Conservation (phyloP, 2,113 vertebrate species). For the Condylura cristata region DNA sequence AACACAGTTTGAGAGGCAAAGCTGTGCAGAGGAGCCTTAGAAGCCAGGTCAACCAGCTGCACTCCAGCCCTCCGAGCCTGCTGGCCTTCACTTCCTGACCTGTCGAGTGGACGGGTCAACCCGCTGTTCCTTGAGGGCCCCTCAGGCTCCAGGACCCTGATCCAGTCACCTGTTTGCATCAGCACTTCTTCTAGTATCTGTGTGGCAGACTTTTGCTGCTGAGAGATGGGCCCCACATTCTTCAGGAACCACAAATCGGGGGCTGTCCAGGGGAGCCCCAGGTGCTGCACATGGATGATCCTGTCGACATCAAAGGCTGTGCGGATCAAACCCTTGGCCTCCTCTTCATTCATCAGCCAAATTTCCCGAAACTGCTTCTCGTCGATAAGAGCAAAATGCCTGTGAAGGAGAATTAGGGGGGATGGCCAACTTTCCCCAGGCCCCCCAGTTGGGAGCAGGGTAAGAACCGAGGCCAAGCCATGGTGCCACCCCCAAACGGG, state of each 20-base stretch:
- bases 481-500: neutral
- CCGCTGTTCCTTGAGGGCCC: neutral
- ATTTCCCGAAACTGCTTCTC: conserved; percentile 85
- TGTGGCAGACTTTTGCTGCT: neutral
- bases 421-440: neutral
- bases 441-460: neutral
- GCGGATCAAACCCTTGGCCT: conserved; percentile 86
- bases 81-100: neutral
- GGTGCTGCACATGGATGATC: conserved; percentile 86
- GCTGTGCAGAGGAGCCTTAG: neutral
- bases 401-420: conserved; percentile 64
- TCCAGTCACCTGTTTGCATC: conserved; percentile 73
- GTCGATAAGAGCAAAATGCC: conserved; percentile 84
- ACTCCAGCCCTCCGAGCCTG: neutral
- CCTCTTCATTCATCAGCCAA: conserved; percentile 91
- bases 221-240: conserved; percentile 77
- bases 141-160: rapidly evolving
- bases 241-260: conserved; percentile 83
- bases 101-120: neutral
- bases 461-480: neutral
- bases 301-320: conserved; percentile 85
- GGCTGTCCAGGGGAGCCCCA: conserved; percentile 87
- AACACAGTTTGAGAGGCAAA: neutral
- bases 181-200: conserved; percentile 77
- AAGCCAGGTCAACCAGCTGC: neutral